Evolutionary conservation across 2,797 vertebrate species (phyloP).

Genomic region (Micrastur ruficollis): DNA sequence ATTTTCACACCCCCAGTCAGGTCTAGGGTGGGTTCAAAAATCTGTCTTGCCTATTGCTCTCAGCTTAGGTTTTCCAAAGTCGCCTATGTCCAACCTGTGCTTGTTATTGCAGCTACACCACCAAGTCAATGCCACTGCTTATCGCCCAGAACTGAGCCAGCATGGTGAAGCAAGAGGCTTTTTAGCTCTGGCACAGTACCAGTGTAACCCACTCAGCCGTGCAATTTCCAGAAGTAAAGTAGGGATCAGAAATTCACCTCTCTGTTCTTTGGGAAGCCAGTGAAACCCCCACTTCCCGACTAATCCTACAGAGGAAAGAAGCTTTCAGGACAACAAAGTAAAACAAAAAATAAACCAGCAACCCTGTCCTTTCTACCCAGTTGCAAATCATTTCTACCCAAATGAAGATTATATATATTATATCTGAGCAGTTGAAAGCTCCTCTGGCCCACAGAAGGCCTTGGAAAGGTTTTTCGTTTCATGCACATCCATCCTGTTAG

Average conservation of each 20-base stretch:
- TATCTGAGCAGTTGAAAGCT: background rate
- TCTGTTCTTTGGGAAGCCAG: background rate
- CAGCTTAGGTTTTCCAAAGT: background rate
- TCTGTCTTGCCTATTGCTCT: background rate
- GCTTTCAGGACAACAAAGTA: background rate
- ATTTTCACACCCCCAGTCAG: background rate
- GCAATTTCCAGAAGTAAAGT: background rate
- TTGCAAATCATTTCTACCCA: background rate
- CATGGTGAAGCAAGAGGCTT: background rate
- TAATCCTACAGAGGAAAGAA: background rate
- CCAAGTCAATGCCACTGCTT: background rate
- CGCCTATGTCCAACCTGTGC: accelerated
- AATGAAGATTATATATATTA: background rate
- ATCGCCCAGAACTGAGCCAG: background rate
- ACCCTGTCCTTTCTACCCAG: background rate
- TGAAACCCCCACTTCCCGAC: accelerated
- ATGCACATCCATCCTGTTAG: background rate
- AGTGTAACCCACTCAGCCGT: background rate
- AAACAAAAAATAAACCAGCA: background rate
- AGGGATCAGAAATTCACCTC: background rate
- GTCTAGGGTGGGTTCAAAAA: background rate
- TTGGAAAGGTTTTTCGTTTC: background rate
- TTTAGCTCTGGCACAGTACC: background rate
- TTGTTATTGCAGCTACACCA: background rate
- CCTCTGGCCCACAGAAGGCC: background rate